phyloP scores from a whole-genome alignment of 2,888 invertebrate genomes.

The Calameuta pallipes region DNA sequence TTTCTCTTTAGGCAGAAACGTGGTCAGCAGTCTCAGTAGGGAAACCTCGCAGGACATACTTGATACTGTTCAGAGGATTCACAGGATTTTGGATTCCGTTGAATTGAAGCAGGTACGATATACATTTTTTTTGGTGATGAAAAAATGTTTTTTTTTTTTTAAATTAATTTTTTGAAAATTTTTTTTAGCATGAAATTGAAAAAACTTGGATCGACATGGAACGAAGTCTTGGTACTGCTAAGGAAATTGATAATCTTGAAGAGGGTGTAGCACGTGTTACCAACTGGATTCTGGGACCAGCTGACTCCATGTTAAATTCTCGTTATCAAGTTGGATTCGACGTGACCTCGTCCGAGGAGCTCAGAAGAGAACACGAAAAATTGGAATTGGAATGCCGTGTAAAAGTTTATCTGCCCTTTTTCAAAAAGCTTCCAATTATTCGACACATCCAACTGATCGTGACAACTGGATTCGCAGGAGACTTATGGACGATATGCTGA shows the following conservation, averaged over 20 bases:
- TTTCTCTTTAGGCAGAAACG: conserved; percentile 49
- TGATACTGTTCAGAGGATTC: conserved; percentile 72
- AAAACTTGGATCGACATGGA: conserved; percentile 73
- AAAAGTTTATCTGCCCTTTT: conserved; percentile 30
- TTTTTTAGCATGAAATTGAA: conserved; percentile 67
- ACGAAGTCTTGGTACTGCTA: conserved; percentile 71
- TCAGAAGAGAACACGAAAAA: conserved; percentile 79
- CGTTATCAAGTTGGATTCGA: conserved; percentile 81
- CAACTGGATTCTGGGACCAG: conserved; percentile 82
- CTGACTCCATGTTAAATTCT: conserved; percentile 78
- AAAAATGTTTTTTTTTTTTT: background rate
- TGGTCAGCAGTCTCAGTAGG: conserved; percentile 52
- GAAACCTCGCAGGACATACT: conserved; percentile 72
- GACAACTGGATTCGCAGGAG: conserved; percentile 66
- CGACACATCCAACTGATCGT: background rate
- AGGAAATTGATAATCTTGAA: conserved; percentile 72
- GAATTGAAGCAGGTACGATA: conserved; percentile 69
- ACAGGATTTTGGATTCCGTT: conserved; percentile 70
- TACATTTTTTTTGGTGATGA: background rate
- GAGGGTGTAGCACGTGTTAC: conserved; percentile 78
- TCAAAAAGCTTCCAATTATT: background rate
- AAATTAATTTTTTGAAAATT: background rate
- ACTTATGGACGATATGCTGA: conserved; percentile 85
- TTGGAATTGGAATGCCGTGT: conserved; percentile 81
- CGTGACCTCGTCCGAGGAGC: conserved; percentile 77